Evolutionary conservation across 1,140 invertebrate genomes (phyloP).

Genomic region (Limonius californicus): DNA sequence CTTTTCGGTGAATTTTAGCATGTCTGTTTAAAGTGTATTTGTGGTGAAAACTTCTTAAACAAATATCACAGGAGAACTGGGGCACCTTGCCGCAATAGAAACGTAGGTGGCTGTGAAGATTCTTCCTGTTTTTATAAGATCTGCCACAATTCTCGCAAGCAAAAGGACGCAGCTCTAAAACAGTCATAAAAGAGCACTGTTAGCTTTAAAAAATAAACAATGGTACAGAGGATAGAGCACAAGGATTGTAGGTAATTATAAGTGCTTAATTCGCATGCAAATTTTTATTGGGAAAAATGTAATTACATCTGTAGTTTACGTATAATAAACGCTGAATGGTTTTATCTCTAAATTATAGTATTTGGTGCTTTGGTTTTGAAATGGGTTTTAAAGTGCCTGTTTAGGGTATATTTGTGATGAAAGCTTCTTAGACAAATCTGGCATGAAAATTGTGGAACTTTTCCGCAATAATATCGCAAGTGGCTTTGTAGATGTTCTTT

Average conservation of each 20-base stretch:
- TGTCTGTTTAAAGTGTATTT: neutral
- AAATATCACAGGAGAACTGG: constrained; percentile 48
- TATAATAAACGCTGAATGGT: too few relatives aligned
- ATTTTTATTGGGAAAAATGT: too few relatives aligned
- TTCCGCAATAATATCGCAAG: constrained; percentile 47
- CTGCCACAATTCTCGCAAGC: constrained; percentile 49
- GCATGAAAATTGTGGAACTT: constrained; percentile 47
- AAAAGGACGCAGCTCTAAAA: neutral
- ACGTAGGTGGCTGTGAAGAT: constrained; percentile 53
- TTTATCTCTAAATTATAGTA: too few relatives aligned
- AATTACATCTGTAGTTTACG: too few relatives aligned
- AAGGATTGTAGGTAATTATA: too few relatives aligned
- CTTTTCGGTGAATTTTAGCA: neutral
- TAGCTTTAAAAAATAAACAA: too few relatives aligned
- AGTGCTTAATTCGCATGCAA: too few relatives aligned
- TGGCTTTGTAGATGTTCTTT: constrained; percentile 55
- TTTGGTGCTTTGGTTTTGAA: too few relatives aligned
- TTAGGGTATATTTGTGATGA: neutral
- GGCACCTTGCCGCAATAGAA: constrained; percentile 49
- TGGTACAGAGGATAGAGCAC: too few relatives aligned
- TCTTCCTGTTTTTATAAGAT: constrained; percentile 53
- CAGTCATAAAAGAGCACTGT: too few relatives aligned
- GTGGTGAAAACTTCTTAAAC: constrained; percentile 28
- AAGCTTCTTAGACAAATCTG: constrained; percentile 41
- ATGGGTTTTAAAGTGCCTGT: neutral